Evolutionary conservation across 1,140 invertebrate species (phyloP).

Genomic region (Bombus affinis): DNA sequence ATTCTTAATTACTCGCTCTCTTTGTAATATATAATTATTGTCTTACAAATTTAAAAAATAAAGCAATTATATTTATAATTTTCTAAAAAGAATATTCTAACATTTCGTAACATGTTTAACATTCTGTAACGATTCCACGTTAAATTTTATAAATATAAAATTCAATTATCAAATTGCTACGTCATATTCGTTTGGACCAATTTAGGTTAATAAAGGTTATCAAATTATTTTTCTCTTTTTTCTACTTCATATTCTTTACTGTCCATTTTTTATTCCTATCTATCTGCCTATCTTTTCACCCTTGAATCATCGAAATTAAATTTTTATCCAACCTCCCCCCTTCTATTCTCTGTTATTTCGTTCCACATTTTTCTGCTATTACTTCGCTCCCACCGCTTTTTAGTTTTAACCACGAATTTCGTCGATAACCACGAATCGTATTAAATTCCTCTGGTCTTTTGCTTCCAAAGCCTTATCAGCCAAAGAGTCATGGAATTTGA

Average conservation of each 20-base stretch:
- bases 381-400: not conserved
- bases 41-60: no score
- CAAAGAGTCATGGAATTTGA: not conserved
- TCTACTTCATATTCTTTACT: not conserved
- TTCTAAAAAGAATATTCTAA: no score
- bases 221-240: not conserved
- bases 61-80: no score
- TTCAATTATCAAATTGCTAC: no score
- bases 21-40: no score
- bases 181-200: not conserved
- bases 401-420: slow-evolving; percentile 32
- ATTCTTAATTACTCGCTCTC: not conserved
- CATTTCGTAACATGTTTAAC: no score
- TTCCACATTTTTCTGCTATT: slow-evolving; percentile 9
- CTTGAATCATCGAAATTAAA: slow-evolving; percentile 71
- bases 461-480: not conserved
- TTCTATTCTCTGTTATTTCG: slow-evolving; percentile 15
- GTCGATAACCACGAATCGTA: slow-evolving; percentile 23
- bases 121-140: no score
- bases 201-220: not conserved
- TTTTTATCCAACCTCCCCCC: slow-evolving; percentile 65
- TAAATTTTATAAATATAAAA: no score
- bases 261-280: not conserved
- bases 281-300: not conserved
- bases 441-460: slow-evolving; percentile 16